phyloP scores from a whole-genome alignment of 1,140 invertebrate species.

The Condylostylus longicornis region DNA sequence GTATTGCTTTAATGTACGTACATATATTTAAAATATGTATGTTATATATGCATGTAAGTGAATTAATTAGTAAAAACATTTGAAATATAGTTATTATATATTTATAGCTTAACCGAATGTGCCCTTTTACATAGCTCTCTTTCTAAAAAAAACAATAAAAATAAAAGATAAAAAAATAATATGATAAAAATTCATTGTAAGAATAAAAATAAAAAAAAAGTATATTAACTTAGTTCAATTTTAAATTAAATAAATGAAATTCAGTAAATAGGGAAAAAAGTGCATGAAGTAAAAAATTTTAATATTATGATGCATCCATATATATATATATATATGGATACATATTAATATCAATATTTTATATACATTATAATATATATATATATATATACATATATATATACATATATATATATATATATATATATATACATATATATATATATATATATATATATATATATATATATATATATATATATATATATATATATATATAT shows the following conservation, averaged over 20 bases:
- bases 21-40: too few relatives aligned
- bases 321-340: slow-evolving; percentile 2
- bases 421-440: slow-evolving; percentile 3
- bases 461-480: neutral
- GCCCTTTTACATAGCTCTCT: slow-evolving; percentile 33
- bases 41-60: too few relatives aligned
- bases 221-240: slow-evolving; percentile 9
- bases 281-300: too few relatives aligned
- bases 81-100: slow-evolving; percentile 11
- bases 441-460: slow-evolving; percentile 1
- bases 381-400: slow-evolving; percentile 3
- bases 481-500: slow-evolving; percentile 12
- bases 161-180: slow-evolving; percentile 4
- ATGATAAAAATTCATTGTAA: slow-evolving; percentile 1
- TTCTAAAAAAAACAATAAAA: slow-evolving; percentile 17
- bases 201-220: slow-evolving; percentile 7
- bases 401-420: slow-evolving; percentile 4
- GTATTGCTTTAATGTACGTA: too few relatives aligned
- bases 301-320: too few relatives aligned
- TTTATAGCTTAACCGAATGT: slow-evolving; percentile 34
- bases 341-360: neutral
- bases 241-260: slow-evolving; percentile 1
- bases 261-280: too few relatives aligned
- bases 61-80: neutral
- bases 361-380: slow-evolving; percentile 1